These are phyloP conservation scores for Bubo bubo DNA, from an alignment of 2,113 vertebrate genomes.

Conservation along the genomic window DNA sequence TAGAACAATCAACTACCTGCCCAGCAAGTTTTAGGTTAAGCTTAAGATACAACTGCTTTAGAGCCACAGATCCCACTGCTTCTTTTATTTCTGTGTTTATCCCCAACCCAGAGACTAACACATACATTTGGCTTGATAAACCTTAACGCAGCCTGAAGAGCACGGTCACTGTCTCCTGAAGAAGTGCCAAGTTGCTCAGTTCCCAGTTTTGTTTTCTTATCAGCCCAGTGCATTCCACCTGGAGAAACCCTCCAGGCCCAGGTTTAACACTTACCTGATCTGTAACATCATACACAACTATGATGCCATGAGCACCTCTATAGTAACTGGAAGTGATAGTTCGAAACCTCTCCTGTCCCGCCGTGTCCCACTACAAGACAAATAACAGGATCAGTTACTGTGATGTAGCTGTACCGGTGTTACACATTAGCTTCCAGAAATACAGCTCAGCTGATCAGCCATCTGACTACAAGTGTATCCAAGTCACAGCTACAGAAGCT, in stretches of 20 bases:
- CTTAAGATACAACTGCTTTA: background rate
- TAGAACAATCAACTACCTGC: background rate
- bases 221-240: background rate
- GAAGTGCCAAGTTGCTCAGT: background rate
- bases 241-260: background rate
- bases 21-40: background rate
- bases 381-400: background rate
- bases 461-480: rapidly evolving
- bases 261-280: conserved; percentile 85
- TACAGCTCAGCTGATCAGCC: background rate
- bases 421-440: background rate
- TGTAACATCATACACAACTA: conserved; percentile 96
- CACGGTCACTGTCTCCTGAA: background rate
- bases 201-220: background rate
- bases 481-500: background rate
- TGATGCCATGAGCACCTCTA: conserved; percentile 97
- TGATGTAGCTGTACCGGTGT: background rate
- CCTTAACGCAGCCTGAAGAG: background rate
- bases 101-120: background rate
- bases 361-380: conserved; percentile 92
- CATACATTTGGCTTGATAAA: background rate
- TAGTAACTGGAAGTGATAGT: conserved; percentile 99
- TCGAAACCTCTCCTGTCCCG: conserved; percentile 95
- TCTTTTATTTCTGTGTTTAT: background rate
- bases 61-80: background rate